Base-by-base conservation (phyloP, 2,797 vertebrate species). In the Aplochiton taeniatus region DNA sequence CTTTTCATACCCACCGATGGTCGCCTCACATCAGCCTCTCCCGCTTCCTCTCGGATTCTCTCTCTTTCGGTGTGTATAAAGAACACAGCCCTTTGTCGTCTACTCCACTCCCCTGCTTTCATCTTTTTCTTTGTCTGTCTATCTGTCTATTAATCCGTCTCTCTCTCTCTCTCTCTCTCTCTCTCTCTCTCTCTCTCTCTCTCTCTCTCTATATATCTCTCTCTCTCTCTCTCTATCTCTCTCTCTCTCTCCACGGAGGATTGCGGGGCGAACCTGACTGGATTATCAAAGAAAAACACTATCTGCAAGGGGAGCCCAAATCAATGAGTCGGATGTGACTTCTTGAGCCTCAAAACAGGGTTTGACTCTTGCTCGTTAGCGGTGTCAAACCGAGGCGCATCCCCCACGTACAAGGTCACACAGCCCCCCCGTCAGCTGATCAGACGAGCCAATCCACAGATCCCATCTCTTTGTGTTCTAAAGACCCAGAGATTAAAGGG, bases 271-370 rank as follows among this genome's bases (percentile, higher is more conserved):
- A 86, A 81, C 74, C 46, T 83, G 86, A 85, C 81, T 86, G 88
- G 89, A 91, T 90, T 91, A 91, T n/a, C n/a, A n/a, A n/a, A n/a
- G n/a, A 87, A 85, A 84, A 83, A 71, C 80, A 85, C 83, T 79
- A 80, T 86, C 84, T 86, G 65, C 84, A 81, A 80, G 78, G 76
- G 73, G 75, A 73, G 71, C 31, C 31, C 79, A 84, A 86, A 90
- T 90, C 87, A 80, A 89, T 90, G 81, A 77, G 75, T 73, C 31
- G 82, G 82, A 89, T 85, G 88, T 85, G 83, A 87, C 87, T 90
- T 87, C 85, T 85, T 90, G 89, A 91, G 88, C 87, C 62, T 77
- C 80, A 86, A 87, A 87, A 82, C 83, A 87, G 86, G 80, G 82
- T 79, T 81, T 69, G 86, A 90, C 87, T 87, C 31, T 70, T 86